Conservation (phyloP, 2,797 vertebrate genomes). For the Sciurus vulgaris region DNA sequence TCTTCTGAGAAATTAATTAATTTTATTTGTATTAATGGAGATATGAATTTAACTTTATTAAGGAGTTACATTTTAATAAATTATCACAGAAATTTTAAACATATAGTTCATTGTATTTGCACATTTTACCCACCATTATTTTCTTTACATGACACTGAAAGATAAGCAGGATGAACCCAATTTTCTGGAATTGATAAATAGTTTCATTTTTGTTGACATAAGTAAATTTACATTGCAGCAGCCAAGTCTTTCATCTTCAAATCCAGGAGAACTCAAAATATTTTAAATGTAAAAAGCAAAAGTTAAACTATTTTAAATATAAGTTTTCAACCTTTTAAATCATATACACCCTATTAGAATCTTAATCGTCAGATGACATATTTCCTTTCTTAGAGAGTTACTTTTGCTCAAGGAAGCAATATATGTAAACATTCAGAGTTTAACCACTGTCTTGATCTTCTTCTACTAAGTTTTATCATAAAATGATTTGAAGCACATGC, state of each 20-base stretch:
- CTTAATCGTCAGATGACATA: not conserved
- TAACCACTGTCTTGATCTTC: not conserved
- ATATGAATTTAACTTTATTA: constrained; percentile 30
- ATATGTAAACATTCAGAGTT: constrained; percentile 34
- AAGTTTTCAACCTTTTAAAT: not conserved
- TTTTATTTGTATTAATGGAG: constrained; percentile 2
- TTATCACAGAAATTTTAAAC: constrained; percentile 42
- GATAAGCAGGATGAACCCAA: not conserved
- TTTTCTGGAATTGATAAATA: not conserved
- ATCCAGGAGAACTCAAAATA: constrained; percentile 41
- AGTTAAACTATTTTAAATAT: constrained; percentile 16
- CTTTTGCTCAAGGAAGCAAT: constrained; percentile 38
- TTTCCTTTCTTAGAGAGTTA: not conserved
- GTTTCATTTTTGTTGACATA: not conserved
- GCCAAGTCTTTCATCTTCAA: not conserved
- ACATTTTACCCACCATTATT: not conserved
- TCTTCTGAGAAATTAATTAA: constrained; percentile 24
- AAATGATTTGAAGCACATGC: not conserved
- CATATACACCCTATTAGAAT: not conserved
- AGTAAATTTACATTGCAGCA: not conserved
- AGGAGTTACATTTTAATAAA: not conserved
- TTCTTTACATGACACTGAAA: constrained; percentile 15
- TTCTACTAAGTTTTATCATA: not conserved
- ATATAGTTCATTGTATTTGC: not conserved
- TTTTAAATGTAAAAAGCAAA: constrained; percentile 38